Evolutionary conservation across 2,888 invertebrate species (phyloP), one percentile per base, ranked within the genome.

Genomic region (Drosophila eohydei): DNA sequence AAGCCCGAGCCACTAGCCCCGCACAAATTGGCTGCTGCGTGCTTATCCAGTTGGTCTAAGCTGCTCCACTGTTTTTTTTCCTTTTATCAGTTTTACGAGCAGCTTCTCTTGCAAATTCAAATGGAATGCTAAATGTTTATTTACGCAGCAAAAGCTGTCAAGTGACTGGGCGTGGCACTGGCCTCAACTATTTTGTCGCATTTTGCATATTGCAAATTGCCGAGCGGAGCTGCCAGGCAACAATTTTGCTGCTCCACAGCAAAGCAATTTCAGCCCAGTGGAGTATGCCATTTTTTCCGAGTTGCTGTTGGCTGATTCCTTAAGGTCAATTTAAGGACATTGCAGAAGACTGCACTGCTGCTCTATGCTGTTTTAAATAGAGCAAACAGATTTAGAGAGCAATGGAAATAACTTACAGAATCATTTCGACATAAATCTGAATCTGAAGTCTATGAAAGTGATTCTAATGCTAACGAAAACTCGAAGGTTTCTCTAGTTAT

Each of bases 121-220:
- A 87, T 88, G 77, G 79, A 74, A 89, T 83, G 70, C 79, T 83
- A 88, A 89, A 88, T 87, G 86, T 89, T 88, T 87, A 89, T 86
- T 89, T 86, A 82, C 85, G 74, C 80, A 76, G 71, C 80, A 40
- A 62, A 57, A 46, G 50, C 68, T 58, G 65, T 41, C 70, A 69
- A 84, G 74, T 71, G 80, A 62, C 46, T 54, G 79, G 83, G 83
- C 71, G 81, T 78, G 75, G 65, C 71, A 26, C 46, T 55, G 41
- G 50, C 58, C 69, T 44, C 60, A 86, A 76, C 87, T 81, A 83
- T 83, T 83, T 81, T 81, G 87, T 83, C 81, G 84, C 79, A 73
- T 72, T 85, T 88, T 85, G 87, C 81, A 89, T 87, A 79, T 83
- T 88, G 84, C 87, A 77, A 73, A 83, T 73, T 52, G 67, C 71